phyloP scores from a whole-genome alignment of 2,888 invertebrate species.

The Diachrysia chrysitis region DNA sequence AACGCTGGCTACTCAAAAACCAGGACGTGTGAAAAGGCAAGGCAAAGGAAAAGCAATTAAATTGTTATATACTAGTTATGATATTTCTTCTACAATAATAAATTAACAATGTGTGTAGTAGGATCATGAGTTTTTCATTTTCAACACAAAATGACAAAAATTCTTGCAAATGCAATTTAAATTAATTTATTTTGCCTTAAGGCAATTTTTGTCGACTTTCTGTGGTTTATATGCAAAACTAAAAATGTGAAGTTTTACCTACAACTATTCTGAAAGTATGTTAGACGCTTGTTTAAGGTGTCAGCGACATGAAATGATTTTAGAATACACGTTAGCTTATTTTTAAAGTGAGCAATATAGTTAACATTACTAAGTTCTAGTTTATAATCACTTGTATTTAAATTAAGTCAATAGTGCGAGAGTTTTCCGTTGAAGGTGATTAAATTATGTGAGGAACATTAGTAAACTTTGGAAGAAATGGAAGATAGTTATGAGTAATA shows the following conservation, averaged over 20 bases:
- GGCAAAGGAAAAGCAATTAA: no score
- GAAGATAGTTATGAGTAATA: slow-evolving; percentile 32
- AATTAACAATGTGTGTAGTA: no score
- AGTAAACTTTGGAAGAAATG: slow-evolving; percentile 42
- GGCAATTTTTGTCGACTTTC: slow-evolving; percentile 1
- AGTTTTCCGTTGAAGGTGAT: slow-evolving; percentile 41
- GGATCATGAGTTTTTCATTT: no score
- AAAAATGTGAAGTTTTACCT: slow-evolving; percentile 17
- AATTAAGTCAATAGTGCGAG: slow-evolving; percentile 41
- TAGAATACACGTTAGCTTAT: slow-evolving; percentile 48
- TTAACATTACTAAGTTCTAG: slow-evolving; percentile 49
- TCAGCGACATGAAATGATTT: slow-evolving; percentile 38
- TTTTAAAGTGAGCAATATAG: slow-evolving; percentile 57
- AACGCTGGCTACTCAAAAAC: neutral
- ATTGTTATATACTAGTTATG: neutral
- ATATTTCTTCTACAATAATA: neutral
- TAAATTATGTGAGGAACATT: slow-evolving; percentile 33
- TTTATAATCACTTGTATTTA: slow-evolving; percentile 33
- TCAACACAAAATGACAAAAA: slow-evolving; percentile 22
- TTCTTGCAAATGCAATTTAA: neutral
- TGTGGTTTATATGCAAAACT: slow-evolving; percentile 3
- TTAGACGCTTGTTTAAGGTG: slow-evolving; percentile 33
- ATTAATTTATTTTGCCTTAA: neutral
- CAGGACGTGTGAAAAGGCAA: neutral
- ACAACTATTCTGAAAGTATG: slow-evolving; percentile 37